A percentile compares a stretch with the other conserved stretches of the same genome.
Conservation (phyloP, 2,888 invertebrate species). For the Pegoplata infirma region DNA sequence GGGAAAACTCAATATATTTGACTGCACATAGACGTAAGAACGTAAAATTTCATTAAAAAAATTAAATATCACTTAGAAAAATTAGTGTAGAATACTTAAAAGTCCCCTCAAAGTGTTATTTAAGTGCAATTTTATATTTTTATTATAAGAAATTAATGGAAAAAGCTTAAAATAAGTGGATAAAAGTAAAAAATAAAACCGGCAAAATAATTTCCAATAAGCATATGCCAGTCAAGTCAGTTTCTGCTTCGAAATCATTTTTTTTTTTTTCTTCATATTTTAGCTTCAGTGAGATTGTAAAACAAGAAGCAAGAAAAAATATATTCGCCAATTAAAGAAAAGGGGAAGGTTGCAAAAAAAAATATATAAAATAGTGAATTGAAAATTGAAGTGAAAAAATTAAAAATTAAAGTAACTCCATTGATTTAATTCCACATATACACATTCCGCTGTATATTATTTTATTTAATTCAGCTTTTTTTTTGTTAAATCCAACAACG, state of each 20-base stretch:
- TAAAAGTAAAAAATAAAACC: conserved; percentile 54
- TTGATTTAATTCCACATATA: neutral
- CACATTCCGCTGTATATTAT: conserved; percentile 6
- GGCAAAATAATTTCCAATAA: conserved; percentile 60
- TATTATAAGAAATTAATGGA: conserved; percentile 59
- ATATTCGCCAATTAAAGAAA: conserved; percentile 29
- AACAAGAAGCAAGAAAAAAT: conserved; percentile 27
- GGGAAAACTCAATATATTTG: conserved; percentile 74
- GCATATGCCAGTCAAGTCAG: conserved; percentile 58
- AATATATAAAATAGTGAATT: neutral
- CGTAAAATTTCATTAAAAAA: conserved; percentile 63
- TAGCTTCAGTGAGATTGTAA: conserved; percentile 46
- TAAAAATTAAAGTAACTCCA: neutral
- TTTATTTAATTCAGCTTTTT: neutral
- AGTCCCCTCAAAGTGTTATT: conserved; percentile 56
- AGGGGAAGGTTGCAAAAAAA: conserved; percentile 9
- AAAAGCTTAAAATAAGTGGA: conserved; percentile 57
- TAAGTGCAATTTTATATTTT: conserved; percentile 58
- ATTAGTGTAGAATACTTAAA: conserved; percentile 60
- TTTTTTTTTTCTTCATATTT: too few relatives aligned
- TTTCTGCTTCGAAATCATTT: conserved; percentile 29
- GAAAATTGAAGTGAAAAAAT: too few relatives aligned
- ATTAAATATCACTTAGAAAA: conserved; percentile 62
- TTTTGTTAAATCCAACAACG: conserved; percentile 42
- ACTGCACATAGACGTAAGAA: conserved; percentile 69